phyloP scores from a whole-genome alignment of 2,888 invertebrate species.

The Eudiplozoon nipponicum region DNA sequence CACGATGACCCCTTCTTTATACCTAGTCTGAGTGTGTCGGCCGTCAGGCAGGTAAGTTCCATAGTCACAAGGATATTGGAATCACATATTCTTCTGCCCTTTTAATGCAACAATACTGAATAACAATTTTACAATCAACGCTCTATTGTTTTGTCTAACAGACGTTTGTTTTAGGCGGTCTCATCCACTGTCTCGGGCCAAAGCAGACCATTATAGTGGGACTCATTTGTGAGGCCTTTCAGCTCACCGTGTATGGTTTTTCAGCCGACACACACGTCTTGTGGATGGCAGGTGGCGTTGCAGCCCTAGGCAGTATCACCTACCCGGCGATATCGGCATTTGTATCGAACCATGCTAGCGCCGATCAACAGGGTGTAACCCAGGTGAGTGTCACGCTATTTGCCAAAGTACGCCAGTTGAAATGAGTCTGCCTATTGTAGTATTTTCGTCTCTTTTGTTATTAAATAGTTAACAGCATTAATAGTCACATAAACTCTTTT shows the following conservation, averaged over 20 bases:
- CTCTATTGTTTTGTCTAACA: too few relatives aligned
- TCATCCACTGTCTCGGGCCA: constrained; percentile 55
- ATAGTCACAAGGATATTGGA: too few relatives aligned
- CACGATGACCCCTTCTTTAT: too few relatives aligned
- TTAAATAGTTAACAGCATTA: too few relatives aligned
- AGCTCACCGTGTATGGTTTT: constrained; percentile 81
- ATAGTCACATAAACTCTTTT: too few relatives aligned
- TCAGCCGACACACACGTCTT: constrained; percentile 91
- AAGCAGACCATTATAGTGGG: constrained; percentile 91
- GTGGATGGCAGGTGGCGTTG: constrained; percentile 88
- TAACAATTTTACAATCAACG: constrained; percentile 17
- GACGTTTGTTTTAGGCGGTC: constrained; percentile 35
- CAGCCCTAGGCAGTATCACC: constrained; percentile 70
- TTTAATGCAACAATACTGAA: background rate
- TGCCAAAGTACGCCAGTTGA: too few relatives aligned
- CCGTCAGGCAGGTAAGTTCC: too few relatives aligned
- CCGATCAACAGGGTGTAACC: constrained; percentile 54
- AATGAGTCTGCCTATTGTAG: too few relatives aligned
- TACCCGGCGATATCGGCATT: constrained; percentile 95
- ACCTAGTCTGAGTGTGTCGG: too few relatives aligned
- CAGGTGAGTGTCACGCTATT: background rate
- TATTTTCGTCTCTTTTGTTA: too few relatives aligned
- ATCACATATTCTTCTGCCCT: too few relatives aligned
- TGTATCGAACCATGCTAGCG: constrained; percentile 75
- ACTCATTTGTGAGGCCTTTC: constrained; percentile 69